These are phyloP conservation scores for Turritopsis rubra DNA, from an alignment of 30 jellyfish, hydroid and myxozoan species.

Conservation along the genomic window DNA sequence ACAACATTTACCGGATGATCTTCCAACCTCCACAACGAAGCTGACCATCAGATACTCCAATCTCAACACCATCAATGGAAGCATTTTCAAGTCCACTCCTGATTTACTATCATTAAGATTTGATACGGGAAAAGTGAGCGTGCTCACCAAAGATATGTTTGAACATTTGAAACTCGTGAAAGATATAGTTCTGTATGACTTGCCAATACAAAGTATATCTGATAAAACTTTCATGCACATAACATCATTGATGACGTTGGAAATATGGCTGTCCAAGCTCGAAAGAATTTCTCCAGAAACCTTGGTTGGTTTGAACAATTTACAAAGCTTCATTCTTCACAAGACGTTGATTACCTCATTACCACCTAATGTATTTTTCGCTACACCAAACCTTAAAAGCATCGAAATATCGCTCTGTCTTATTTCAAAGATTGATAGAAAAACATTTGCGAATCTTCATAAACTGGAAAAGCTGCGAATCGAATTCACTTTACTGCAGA, in stretches of 20 bases:
- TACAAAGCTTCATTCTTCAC: neutral
- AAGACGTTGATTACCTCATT: neutral
- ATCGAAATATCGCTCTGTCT: neutral
- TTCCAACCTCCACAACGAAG: neutral
- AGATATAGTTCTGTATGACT: neutral
- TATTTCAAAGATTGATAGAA: neutral
- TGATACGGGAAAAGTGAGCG: neutral
- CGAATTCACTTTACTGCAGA: neutral
- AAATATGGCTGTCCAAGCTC: neutral
- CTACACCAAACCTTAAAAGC: neutral
- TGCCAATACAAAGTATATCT: neutral
- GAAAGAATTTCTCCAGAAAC: neutral
- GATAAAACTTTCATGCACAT: neutral
- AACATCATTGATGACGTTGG: neutral
- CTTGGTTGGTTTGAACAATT: neutral
- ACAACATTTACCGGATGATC: neutral
- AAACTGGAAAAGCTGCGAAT: neutral
- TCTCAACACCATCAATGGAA: neutral
- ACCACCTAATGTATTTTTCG: neutral
- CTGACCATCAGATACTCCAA: neutral
- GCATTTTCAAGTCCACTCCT: neutral
- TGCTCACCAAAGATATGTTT: neutral
- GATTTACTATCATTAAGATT: neutral
- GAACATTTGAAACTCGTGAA: neutral
- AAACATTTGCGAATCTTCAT: neutral